Percentiles rank a stretch among this genome's conserved stretches.
Conservation (phyloP, 2,888 invertebrate genomes). For the Polymixis lichenea region DNA sequence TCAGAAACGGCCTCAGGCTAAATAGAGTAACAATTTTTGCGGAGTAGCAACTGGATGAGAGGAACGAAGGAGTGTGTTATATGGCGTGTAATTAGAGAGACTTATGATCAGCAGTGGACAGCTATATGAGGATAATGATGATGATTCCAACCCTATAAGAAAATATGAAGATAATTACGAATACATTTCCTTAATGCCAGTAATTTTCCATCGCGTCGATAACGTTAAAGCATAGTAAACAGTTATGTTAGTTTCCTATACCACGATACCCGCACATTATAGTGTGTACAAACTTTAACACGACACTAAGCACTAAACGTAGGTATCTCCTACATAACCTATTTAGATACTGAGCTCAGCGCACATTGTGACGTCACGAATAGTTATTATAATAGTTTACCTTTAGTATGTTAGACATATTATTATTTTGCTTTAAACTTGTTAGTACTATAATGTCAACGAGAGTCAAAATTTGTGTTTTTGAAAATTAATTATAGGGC, state of each 20-base stretch:
- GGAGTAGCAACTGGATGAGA: background rate
- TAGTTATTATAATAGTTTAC: constrained; percentile 37
- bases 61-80: background rate
- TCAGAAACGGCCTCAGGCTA: too few species aligned
- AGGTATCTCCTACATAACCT: constrained; percentile 35
- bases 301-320: constrained; percentile 29
- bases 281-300: constrained; percentile 41
- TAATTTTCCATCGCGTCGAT: background rate
- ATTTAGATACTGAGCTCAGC: constrained; percentile 31
- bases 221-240: constrained; percentile 4
- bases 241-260: constrained; percentile 17
- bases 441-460: constrained; percentile 1
- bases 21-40: background rate
- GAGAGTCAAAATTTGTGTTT: constrained; percentile 4
- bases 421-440: constrained; percentile 6
- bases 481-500: background rate
- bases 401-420: constrained; percentile 10
- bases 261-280: constrained; percentile 4
- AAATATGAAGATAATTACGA: background rate
- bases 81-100: background rate
- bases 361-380: constrained; percentile 31
- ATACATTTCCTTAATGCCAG: background rate
- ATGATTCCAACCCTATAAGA: background rate
- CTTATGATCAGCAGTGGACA: background rate
- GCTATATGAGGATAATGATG: background rate